Evolutionary conservation across 1,140 invertebrate species (phyloP).

Genomic region (Cydia fagiglandana): DNA sequence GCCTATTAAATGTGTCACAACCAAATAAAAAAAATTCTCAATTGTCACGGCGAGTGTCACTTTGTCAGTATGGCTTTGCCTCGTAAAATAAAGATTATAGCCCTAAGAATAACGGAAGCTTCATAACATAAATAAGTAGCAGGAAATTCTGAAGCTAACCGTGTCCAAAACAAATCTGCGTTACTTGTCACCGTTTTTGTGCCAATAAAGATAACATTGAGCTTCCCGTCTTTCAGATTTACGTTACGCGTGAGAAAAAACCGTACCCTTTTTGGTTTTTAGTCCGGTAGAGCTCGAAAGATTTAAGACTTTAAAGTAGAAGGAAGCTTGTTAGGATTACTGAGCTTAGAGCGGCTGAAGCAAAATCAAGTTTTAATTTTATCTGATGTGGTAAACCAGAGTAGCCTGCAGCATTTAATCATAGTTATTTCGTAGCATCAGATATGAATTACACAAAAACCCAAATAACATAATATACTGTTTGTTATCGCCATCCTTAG

Average conservation of each 20-base stretch:
- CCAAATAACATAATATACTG: too few species aligned
- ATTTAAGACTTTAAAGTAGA: slow-evolving; percentile 1
- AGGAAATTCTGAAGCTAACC: slow-evolving; percentile 1
- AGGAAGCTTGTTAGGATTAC: slow-evolving; percentile 5
- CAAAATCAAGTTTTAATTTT: neutral
- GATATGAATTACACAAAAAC: too few species aligned
- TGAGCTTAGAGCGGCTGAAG: neutral
- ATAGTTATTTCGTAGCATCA: too few species aligned
- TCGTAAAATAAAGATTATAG: slow-evolving; percentile 7
- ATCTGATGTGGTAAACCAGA: neutral
- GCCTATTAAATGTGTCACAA: too few species aligned
- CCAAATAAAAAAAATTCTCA: neutral
- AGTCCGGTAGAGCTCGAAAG: neutral
- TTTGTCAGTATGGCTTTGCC: neutral
- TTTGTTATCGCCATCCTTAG: too few species aligned
- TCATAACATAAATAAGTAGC: slow-evolving; percentile 13
- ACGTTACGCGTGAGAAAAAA: neutral
- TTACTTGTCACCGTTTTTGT: slow-evolving; percentile 10
- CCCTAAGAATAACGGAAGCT: neutral
- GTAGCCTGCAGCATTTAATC: too few species aligned
- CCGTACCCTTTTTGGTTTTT: neutral
- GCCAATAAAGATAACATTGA: neutral
- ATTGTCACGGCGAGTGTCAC: neutral
- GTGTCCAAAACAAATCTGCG: slow-evolving; percentile 6
- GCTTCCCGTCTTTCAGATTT: neutral